These are phyloP conservation scores for Hydrozoanthus gracilis DNA, from an alignment of 92 coral and sea anemone genomes.

Conservation along the genomic window DNA sequence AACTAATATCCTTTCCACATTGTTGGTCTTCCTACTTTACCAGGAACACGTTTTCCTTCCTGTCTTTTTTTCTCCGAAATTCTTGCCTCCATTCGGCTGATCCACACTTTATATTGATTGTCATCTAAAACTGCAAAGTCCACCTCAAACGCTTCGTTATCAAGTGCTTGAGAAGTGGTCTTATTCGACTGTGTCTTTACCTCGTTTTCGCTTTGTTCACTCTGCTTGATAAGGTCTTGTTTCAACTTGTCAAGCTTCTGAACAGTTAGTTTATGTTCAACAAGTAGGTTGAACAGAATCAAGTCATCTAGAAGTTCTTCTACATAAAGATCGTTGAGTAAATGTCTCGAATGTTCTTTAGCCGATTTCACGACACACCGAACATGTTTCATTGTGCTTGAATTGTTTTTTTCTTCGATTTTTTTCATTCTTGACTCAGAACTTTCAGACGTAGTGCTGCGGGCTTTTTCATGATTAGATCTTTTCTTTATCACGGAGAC, in stretches of 20 bases:
- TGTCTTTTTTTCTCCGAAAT: background rate
- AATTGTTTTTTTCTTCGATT: background rate
- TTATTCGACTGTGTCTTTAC: background rate
- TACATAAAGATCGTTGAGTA: slow-evolving; percentile 22
- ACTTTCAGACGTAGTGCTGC: background rate
- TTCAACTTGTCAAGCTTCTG: slow-evolving; percentile 21
- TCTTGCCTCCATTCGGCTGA: slow-evolving; percentile 34
- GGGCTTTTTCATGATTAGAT: background rate
- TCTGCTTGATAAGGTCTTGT: slow-evolving; percentile 7
- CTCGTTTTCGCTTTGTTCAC: background rate
- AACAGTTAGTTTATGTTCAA: slow-evolving; percentile 38
- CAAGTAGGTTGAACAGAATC: slow-evolving; percentile 27
- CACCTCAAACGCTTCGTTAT: background rate
- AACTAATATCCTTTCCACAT: slow-evolving; percentile 26
- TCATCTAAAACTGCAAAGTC: slow-evolving; percentile 19
- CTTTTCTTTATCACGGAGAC: background rate
- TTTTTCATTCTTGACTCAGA: background rate
- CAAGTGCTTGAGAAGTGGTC: background rate
- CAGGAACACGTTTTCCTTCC: slow-evolving; percentile 8
- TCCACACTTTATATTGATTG: slow-evolving; percentile 15
- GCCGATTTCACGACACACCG: slow-evolving; percentile 8
- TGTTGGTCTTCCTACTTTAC: slow-evolving; percentile 32
- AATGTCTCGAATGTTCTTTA: slow-evolving; percentile 22
- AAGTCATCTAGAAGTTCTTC: slow-evolving; percentile 38
- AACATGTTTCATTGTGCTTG: background rate